Evolutionary conservation across 2,113 vertebrate genomes (phyloP).

Genomic region (Lagopus leucura): DNA sequence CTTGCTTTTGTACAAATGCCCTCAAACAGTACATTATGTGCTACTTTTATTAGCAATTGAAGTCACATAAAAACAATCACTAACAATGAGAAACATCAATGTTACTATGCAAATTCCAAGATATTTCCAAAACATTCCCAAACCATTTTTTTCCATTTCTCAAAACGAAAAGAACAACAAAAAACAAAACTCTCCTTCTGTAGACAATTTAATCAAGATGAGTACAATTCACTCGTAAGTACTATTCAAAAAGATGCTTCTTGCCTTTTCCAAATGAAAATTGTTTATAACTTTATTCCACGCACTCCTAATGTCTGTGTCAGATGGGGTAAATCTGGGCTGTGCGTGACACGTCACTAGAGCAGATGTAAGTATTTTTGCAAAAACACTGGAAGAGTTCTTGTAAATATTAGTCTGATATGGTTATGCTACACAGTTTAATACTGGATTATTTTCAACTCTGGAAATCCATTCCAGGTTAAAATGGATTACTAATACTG

Average conservation of each 20-base stretch:
- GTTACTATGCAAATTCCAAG: not conserved
- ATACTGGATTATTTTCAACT: not conserved
- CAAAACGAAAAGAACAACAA: not conserved
- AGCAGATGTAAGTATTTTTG: slow-evolving; percentile 1
- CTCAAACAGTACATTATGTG: not conserved
- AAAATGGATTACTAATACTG: not conserved
- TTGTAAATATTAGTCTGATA: not conserved
- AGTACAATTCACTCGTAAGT: not conserved
- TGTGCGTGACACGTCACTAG: not conserved
- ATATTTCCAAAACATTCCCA: not conserved
- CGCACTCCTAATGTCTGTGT: not conserved
- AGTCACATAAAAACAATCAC: not conserved
- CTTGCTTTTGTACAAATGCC: not conserved
- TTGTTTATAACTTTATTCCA: not conserved
- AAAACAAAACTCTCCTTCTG: not conserved
- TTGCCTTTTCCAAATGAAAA: slow-evolving; percentile 18
- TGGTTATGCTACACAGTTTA: not conserved
- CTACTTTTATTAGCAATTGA: not conserved
- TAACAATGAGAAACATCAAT: not conserved
- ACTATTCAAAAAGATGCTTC: not conserved
- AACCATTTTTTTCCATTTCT: not conserved
- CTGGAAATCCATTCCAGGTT: not conserved
- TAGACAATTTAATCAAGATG: not conserved
- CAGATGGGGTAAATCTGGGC: not conserved
- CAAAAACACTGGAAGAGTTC: not conserved